A percentile compares a stretch with the other conserved stretches of the same genome.
Evolutionary conservation across 2,113 vertebrate genomes (phyloP).

Genomic region (Mormoops blainvillei): DNA sequence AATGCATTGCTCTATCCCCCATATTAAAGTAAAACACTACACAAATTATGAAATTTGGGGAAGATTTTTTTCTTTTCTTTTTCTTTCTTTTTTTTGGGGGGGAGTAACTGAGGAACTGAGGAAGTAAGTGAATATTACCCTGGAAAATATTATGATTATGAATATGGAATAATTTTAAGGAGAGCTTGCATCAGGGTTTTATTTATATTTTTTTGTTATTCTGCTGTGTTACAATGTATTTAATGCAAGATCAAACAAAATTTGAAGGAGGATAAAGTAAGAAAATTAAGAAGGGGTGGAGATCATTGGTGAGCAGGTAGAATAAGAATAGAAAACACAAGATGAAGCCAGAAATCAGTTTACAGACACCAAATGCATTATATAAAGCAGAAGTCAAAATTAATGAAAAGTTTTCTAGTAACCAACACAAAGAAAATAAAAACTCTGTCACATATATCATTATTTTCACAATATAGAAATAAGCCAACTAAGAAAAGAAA

Average conservation of each 20-base stretch:
- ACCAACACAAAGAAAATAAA: not conserved
- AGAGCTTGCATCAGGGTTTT: not conserved
- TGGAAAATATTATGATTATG: not conserved
- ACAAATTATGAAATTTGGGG: not conserved
- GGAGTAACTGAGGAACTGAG: not conserved
- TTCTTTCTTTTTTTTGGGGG: not conserved
- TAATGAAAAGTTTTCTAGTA: not conserved
- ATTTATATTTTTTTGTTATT: not conserved
- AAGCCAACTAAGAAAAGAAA: not conserved
- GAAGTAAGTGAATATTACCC: not conserved
- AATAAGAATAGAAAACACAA: not conserved
- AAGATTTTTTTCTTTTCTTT: not conserved
- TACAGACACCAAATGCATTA: not conserved
- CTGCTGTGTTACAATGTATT: not conserved
- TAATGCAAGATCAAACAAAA: not conserved
- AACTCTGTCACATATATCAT: not conserved
- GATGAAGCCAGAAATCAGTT: not conserved
- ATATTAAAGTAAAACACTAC: not conserved
- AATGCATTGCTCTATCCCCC: not conserved
- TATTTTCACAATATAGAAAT: not conserved
- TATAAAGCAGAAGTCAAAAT: not conserved
- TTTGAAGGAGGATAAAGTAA: not conserved
- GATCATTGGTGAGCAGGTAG: not conserved
- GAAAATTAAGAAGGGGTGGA: not conserved
- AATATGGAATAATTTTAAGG: not conserved